A percentile compares a stretch with the other conserved stretches of the same genome.
phyloP scores from a whole-genome alignment of 2,113 vertebrate species.

The Mormyrus iriodes region DNA sequence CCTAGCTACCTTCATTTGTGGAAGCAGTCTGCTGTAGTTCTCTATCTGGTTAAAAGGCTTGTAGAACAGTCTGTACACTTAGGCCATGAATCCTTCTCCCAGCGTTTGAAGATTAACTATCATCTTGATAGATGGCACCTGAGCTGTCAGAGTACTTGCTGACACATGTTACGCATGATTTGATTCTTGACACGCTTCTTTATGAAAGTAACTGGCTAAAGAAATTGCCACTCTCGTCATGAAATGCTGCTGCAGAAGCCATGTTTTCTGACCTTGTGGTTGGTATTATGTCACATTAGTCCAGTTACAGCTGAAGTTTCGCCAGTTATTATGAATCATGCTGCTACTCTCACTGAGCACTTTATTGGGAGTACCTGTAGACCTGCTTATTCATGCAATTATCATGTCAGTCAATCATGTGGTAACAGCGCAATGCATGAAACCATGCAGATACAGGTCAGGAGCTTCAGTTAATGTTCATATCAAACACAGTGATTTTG shows the following conservation, averaged over 20 bases:
- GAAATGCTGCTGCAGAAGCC: background rate
- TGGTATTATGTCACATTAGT: background rate
- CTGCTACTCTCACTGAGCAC: background rate
- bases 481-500: background rate
- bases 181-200: conserved; percentile 6
- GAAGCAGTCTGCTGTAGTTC: background rate
- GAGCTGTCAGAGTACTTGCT: background rate
- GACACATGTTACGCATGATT: conserved; percentile 12
- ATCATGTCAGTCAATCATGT: background rate
- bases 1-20: background rate
- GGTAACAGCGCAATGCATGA: background rate
- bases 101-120: conserved; percentile 3
- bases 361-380: background rate
- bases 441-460: background rate
- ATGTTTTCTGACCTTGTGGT: background rate
- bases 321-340: background rate
- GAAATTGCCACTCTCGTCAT: background rate
- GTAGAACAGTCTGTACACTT: background rate
- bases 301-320: background rate
- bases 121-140: conserved; percentile 3
- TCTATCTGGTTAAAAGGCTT: background rate
- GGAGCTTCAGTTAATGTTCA: background rate
- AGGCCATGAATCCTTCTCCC: background rate
- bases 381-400: background rate
- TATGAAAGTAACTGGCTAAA: background rate